Conservation (phyloP, 1,140 invertebrate genomes). For the Homarus americanus region DNA sequence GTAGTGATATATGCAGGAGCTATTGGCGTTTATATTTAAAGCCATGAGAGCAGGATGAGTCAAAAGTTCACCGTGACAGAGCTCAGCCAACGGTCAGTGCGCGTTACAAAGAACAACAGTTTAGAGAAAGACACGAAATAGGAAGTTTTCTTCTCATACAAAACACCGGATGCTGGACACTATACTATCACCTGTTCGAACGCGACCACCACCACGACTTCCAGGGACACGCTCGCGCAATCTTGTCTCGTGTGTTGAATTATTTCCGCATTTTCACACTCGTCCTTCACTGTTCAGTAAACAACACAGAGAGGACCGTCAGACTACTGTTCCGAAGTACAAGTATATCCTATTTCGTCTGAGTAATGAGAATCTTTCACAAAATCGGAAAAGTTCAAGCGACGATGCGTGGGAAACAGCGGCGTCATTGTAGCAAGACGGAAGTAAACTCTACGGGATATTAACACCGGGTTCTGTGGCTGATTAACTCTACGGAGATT, state of each 20-base stretch:
- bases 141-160: conserved; percentile 58
- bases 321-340: no score
- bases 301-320: background rate
- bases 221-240: background rate
- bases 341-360: background rate
- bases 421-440: conserved; percentile 1
- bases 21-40: no score
- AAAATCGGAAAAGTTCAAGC: conserved; percentile 36
- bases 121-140: conserved; percentile 46
- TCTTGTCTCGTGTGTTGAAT: background rate
- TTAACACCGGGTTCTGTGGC: background rate
- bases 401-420: conserved; percentile 38
- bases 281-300: background rate
- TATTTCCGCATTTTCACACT: background rate
- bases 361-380: background rate
- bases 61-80: no score
- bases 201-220: background rate
- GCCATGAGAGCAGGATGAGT: no score
- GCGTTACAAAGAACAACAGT: conserved; percentile 21
- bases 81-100: background rate
- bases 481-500: background rate
- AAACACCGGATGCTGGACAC: conserved; percentile 38
- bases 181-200: conserved; percentile 39
- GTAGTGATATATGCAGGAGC: no score
- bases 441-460: conserved; percentile 20